Percentiles rank a stretch among this genome's conserved stretches.
These are phyloP conservation scores for Vulpes ferrilata DNA, from an alignment of 2,113 vertebrate genomes.

Conservation along the genomic window DNA sequence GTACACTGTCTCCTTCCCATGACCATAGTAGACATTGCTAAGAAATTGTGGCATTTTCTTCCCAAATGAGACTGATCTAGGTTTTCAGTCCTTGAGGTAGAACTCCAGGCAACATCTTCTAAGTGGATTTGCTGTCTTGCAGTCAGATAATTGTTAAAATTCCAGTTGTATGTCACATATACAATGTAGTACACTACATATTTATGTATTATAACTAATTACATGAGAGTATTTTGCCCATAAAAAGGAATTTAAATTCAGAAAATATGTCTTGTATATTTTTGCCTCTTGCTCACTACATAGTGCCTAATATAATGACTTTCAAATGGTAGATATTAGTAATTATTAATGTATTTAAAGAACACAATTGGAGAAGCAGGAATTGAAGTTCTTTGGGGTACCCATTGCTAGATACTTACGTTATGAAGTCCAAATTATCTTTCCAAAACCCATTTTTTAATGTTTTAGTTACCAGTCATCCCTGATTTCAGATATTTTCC, in stretches of 20 bases:
- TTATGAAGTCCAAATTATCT: conserved; percentile 8
- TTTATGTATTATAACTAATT: background rate
- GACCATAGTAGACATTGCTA: background rate
- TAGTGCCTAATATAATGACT: background rate
- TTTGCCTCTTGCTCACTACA: background rate
- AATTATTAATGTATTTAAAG: background rate
- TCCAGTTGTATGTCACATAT: background rate
- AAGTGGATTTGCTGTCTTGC: background rate
- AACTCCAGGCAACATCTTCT: background rate
- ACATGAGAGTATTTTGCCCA: background rate
- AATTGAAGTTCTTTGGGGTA: background rate
- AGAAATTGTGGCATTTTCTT: background rate
- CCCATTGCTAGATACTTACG: background rate
- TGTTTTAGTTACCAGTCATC: background rate
- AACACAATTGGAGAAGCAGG: background rate
- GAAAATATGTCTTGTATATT: background rate
- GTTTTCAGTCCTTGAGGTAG: background rate
- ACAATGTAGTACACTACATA: background rate
- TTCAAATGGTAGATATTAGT: background rate
- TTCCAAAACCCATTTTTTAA: background rate
- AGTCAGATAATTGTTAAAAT: conserved; percentile 6
- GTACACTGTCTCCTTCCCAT: background rate
- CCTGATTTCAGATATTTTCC: background rate
- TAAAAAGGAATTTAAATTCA: background rate
- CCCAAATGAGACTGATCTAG: background rate